Conservation (phyloP, 2,888 invertebrate species). For the Trichogramma evanescens region DNA sequence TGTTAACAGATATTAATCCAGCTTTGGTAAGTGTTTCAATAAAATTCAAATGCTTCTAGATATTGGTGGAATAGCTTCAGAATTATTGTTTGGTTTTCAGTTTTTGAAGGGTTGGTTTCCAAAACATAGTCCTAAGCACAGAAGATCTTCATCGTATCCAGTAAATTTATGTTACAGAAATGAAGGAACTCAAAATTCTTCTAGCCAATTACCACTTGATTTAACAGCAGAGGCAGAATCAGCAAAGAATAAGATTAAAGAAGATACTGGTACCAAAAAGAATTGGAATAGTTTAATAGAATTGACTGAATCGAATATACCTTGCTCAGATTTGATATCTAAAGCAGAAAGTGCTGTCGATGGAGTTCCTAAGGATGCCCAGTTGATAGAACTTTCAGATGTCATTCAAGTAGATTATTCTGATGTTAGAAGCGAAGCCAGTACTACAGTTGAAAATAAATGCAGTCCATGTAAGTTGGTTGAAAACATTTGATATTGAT, state of each 20-base stretch:
- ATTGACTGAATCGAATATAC: background rate
- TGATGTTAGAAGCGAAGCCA: constrained; percentile 22
- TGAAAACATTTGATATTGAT: background rate
- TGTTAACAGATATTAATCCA: constrained; percentile 59
- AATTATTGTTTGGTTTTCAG: constrained; percentile 25
- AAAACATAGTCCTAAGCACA: constrained; percentile 40
- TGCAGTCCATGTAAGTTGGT: background rate
- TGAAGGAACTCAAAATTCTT: background rate
- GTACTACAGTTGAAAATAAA: background rate
- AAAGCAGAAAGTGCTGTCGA: background rate
- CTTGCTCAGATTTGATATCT: too few species aligned
- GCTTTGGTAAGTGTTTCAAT: constrained; percentile 44
- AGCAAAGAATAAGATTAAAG: too few species aligned
- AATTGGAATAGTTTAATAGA: background rate
- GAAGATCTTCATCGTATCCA: constrained; percentile 44
- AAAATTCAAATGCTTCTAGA: background rate
- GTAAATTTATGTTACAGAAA: constrained; percentile 30
- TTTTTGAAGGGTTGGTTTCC: constrained; percentile 37
- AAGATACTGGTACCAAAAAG: too few species aligned
- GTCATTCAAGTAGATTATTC: constrained; percentile 38
- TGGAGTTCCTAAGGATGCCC: background rate
- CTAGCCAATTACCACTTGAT: background rate
- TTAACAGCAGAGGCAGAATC: background rate
- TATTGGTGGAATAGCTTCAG: background rate
- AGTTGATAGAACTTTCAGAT: constrained; percentile 30